A percentile compares a stretch with the other conserved stretches of the same genome.
Evolutionary conservation across 2,888 invertebrate species (phyloP).

Genomic region (Rhamphomyia laevipes): DNA sequence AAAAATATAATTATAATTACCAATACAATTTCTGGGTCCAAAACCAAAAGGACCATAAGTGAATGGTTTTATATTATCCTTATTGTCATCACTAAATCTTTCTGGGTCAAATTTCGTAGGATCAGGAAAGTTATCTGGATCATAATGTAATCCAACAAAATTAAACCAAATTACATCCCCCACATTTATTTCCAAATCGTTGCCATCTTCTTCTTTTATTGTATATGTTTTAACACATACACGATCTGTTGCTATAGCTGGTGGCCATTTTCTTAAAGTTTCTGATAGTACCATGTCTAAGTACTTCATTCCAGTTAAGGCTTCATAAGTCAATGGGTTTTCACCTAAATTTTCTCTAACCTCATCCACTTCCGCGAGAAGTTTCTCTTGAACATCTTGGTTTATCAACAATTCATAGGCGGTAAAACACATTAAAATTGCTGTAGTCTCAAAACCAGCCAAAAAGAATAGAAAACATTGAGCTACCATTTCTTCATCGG

Average conservation of each 20-base stretch:
- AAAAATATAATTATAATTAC: constrained; percentile 22
- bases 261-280: constrained; percentile 42
- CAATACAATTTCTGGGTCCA: constrained; percentile 52
- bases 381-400: constrained; percentile 44
- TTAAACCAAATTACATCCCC: constrained; percentile 32
- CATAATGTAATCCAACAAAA: constrained; percentile 39
- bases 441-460: constrained; percentile 44
- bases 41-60: constrained; percentile 44
- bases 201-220: constrained; percentile 20
- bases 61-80: constrained; percentile 37
- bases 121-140: constrained; percentile 42
- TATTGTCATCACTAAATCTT: constrained; percentile 46
- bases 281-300: constrained; percentile 46
- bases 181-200: constrained; percentile 24
- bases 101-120: constrained; percentile 47
- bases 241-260: constrained; percentile 38
- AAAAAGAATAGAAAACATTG: constrained; percentile 46
- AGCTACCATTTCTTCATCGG: constrained; percentile 44
- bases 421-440: constrained; percentile 39
- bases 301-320: constrained; percentile 46
- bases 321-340: constrained; percentile 43
- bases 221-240: constrained; percentile 42
- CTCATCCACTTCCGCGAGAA: constrained; percentile 44
- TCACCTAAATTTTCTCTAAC: constrained; percentile 33
- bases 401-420: constrained; percentile 46